These are phyloP conservation scores for Toxotes chatareus DNA, from an alignment of 2,113 vertebrate genomes.

Conservation along the genomic window DNA sequence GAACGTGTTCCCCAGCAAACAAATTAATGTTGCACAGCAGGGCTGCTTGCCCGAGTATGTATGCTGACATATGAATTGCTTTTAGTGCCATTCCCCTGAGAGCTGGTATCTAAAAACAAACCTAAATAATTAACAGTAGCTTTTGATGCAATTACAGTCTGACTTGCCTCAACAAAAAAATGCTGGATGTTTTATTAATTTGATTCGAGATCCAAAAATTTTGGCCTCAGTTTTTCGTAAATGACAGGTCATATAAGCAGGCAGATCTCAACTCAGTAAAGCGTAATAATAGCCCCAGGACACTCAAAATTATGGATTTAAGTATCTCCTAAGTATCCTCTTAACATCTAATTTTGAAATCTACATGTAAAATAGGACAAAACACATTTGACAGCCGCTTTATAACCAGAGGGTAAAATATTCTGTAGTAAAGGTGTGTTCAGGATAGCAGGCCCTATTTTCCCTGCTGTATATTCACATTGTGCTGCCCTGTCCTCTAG, in stretches of 20 bases:
- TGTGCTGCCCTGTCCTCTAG: slow-evolving; percentile 79
- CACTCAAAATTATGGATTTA: neutral
- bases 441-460: neutral
- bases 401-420: slow-evolving; percentile 7
- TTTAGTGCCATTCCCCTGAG: neutral
- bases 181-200: neutral
- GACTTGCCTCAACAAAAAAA: neutral
- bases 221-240: neutral
- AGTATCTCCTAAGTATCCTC: neutral
- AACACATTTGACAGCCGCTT: neutral
- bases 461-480: slow-evolving; percentile 24
- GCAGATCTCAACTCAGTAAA: neutral
- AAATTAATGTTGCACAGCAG: neutral
- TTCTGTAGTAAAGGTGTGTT: slow-evolving; percentile 12
- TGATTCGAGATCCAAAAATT: neutral
- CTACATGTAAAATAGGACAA: neutral
- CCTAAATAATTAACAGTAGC: neutral
- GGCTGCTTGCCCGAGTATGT: neutral
- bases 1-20: neutral
- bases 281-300: neutral
- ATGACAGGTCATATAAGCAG: neutral
- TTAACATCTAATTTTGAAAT: slow-evolving; percentile 1
- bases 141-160: neutral
- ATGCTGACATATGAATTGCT: neutral
- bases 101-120: neutral